phyloP scores from a whole-genome alignment of 2,797 vertebrate species.

The Tragelaphus eurycerus region DNA sequence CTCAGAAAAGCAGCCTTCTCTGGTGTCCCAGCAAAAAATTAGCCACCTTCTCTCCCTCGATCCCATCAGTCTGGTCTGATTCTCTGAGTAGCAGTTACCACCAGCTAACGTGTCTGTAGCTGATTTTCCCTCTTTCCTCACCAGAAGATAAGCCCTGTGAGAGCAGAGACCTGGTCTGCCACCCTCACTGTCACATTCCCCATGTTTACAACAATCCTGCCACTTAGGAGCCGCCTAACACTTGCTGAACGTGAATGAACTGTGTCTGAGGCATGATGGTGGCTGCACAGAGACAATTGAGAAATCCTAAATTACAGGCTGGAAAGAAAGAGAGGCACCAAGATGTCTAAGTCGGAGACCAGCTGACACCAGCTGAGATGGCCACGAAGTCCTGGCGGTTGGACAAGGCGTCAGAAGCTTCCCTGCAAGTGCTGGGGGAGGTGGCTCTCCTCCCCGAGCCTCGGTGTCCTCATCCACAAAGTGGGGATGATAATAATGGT shows the following conservation, averaged over 20 bases:
- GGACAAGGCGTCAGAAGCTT: neutral
- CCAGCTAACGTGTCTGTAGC: neutral
- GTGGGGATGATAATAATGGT: neutral
- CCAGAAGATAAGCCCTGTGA: neutral
- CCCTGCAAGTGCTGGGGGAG: neutral
- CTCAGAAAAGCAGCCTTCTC: neutral
- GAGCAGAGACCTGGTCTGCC: neutral
- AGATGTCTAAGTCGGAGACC: neutral
- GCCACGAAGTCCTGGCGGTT: neutral
- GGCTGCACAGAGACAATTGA: neutral
- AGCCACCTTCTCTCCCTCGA: neutral
- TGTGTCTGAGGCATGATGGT: neutral
- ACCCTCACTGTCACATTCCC: neutral
- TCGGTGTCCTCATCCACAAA: neutral
- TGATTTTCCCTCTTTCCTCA: neutral
- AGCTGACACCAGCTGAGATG: neutral
- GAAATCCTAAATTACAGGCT: slow-evolving; percentile 33
- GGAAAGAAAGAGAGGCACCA: neutral
- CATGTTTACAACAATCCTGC: neutral
- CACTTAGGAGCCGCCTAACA: neutral
- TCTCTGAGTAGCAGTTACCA: neutral
- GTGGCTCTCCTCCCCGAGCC: neutral
- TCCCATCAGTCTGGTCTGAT: neutral
- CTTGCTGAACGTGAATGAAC: neutral
- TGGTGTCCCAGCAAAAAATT: neutral